Evolutionary conservation across 2,797 vertebrate genomes (phyloP), one percentile per base, ranked within the genome.

Genomic region (Coregonus suidteri): DNA sequence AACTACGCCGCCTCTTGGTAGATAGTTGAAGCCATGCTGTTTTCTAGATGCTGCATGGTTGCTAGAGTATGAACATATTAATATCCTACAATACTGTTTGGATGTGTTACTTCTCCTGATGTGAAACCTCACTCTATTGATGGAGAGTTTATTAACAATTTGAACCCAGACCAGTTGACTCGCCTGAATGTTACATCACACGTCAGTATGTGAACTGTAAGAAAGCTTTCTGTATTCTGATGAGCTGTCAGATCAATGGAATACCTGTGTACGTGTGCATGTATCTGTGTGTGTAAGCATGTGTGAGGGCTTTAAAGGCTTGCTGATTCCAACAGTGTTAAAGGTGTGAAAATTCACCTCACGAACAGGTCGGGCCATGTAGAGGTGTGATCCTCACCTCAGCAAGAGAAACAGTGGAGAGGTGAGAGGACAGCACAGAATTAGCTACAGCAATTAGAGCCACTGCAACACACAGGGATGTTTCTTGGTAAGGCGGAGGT

Each of bases 291-390:
- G 3, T 41, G 35, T 20, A 14, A 47, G 68, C 18, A 9, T 20
- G 34, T 47, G 6, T 70, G 15, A 74, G 56, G 56, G 62, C 72
- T 6, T 59, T 76, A 34, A 67, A 35, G 1, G 13, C 14, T 16
- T 34, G 30, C 65, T 67, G 30, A 90, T 86, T 86, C 81, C 85
- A 86, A 86, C 73, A 80, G 90, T 88, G 91, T 87, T 93, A 93
- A 94, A 92, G 93, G 93, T 93, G 89, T 52, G 83, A 93, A 91
- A 89, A 59, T 51, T 3, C 18, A 20, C 35, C 68, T 41, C 68
- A 47, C 35, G 0, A 18, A 6, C 68, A n/a, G 16, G 35, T 70
- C 86, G 90, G 91, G 91, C 89, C 86, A 85, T 79, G 78, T 70
- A 75, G 81, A 91, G 77, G 88, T 87, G 86, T 87, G 86, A 90